phyloP scores from a whole-genome alignment of 2,797 vertebrate species.

The Chloroceryle inda region DNA sequence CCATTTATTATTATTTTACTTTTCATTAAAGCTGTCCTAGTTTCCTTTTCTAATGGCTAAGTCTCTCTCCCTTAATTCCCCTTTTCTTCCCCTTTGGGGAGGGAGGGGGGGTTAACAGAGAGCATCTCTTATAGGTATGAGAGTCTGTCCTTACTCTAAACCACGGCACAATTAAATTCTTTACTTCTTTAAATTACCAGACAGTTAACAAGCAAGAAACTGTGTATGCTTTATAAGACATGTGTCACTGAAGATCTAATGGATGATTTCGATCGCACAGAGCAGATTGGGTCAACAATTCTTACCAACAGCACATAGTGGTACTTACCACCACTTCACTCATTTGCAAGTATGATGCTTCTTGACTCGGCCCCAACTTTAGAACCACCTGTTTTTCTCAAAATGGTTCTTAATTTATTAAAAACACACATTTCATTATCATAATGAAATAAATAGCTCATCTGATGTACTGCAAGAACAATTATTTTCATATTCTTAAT shows the following conservation, averaged over 20 bases:
- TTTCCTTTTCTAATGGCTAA: too few relatives aligned
- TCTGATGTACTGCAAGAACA: not conserved
- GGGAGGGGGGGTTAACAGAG: too few relatives aligned
- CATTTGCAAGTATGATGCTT: slow-evolving; percentile 18
- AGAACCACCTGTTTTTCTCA: slow-evolving; percentile 19
- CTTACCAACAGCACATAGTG: not conserved
- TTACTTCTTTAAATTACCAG: not conserved
- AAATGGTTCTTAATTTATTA: slow-evolving; percentile 27
- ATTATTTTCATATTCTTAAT: not conserved
- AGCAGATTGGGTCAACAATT: slow-evolving; percentile 5
- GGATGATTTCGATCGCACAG: not conserved
- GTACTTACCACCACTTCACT: not conserved
- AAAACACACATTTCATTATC: not conserved
- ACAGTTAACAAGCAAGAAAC: not conserved
- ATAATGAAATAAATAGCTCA: slow-evolving; percentile 12
- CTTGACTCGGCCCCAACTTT: not conserved
- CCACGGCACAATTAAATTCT: not conserved
- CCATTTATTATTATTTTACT: too few relatives aligned
- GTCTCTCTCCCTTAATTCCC: too few relatives aligned
- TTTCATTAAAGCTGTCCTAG: too few relatives aligned
- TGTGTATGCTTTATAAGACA: not conserved
- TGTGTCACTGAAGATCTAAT: not conserved
- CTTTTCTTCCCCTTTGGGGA: too few relatives aligned
- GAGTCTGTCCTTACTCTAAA: too few relatives aligned
- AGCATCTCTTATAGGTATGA: too few relatives aligned